A percentile compares a stretch with the other conserved stretches of the same genome.
phyloP scores from a whole-genome alignment of 2,888 invertebrate genomes.

The Cyclophora albipunctata region DNA sequence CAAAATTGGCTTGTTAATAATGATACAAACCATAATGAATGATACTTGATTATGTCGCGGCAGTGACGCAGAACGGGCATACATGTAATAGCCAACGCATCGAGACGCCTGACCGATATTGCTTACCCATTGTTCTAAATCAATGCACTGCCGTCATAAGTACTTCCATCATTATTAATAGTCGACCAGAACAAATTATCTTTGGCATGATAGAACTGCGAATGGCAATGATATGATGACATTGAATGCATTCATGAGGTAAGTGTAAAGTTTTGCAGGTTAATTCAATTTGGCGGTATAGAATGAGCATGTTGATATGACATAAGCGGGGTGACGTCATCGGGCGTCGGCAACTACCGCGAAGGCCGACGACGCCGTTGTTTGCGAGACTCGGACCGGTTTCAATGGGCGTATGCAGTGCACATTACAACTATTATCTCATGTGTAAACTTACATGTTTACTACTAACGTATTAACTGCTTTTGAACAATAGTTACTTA shows the following conservation, averaged over 20 bases:
- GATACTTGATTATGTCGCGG: conserved; percentile 4
- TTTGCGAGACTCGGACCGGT: conserved; percentile 54
- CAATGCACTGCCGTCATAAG: conserved; percentile 25
- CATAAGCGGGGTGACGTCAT: conserved; percentile 70
- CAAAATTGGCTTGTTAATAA: no score
- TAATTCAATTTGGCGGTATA: conserved; percentile 39
- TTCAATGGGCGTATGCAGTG: conserved; percentile 49
- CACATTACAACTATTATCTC: conserved; percentile 33
- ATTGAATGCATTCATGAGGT: conserved; percentile 21
- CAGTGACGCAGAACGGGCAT: conserved; percentile 23
- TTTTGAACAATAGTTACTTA: no score
- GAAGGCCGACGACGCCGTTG: conserved; percentile 57
- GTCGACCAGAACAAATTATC: neutral
- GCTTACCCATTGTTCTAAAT: conserved; percentile 38
- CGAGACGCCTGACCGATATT: conserved; percentile 27
- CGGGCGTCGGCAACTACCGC: conserved; percentile 60
- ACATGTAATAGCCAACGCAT: conserved; percentile 21
- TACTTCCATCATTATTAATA: no score
- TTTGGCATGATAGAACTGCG: neutral
- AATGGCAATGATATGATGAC: conserved; percentile 18
- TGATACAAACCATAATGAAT: no score
- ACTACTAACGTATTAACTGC: neutral
- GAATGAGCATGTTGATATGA: conserved; percentile 51
- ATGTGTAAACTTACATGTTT: conserved; percentile 22
- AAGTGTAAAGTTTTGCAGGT: conserved; percentile 32